These are phyloP conservation scores for Plusia festucae DNA, from an alignment of 2,888 invertebrate genomes.

Conservation along the genomic window DNA sequence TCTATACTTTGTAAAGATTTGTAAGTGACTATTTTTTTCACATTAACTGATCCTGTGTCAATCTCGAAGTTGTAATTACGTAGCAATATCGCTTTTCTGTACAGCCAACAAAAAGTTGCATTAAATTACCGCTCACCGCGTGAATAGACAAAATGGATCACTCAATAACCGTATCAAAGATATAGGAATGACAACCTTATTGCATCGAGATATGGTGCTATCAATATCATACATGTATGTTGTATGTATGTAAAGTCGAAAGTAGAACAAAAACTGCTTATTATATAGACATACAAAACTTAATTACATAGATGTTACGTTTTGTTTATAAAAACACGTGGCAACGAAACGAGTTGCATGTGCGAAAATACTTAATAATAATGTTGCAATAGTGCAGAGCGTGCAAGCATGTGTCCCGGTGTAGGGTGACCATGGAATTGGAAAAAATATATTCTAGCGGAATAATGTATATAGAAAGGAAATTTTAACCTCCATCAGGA, in stretches of 20 bases:
- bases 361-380: conserved; percentile 28
- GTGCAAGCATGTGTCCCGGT: conserved; percentile 10
- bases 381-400: conserved; percentile 35
- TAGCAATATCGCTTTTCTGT: background rate
- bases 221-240: too few species aligned
- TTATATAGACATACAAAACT: background rate
- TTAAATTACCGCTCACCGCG: background rate
- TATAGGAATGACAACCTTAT: background rate
- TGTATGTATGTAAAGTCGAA: background rate
- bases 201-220: background rate
- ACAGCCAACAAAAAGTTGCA: background rate
- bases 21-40: too few species aligned
- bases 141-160: background rate
- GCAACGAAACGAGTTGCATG: conserved; percentile 24
- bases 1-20: too few species aligned
- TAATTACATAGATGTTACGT: background rate
- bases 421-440: conserved; percentile 3
- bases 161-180: background rate
- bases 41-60: too few species aligned
- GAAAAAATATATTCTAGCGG: too few species aligned
- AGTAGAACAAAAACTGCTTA: background rate
- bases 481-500: too few species aligned
- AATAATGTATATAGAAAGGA: too few species aligned
- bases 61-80: too few species aligned
- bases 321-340: conserved; percentile 33